Evolutionary conservation across 64 coral and sea anemone species (phyloP), one percentile per base, ranked within the genome.

Genomic region (Acropora tenuis): DNA sequence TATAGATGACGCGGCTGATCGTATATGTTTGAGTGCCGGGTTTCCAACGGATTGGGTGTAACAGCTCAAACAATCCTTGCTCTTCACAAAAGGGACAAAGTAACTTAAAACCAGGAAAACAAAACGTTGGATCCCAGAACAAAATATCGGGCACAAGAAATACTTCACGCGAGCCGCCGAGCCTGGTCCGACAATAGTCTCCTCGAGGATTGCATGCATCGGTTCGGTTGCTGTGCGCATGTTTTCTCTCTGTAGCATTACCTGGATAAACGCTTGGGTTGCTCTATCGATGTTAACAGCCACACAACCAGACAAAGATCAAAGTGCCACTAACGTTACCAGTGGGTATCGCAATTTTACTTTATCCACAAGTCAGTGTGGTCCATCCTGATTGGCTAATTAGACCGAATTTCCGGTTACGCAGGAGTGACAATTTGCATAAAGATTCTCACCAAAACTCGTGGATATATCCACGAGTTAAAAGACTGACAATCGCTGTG

Each of bases 141-240:
- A 86, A 86, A 86, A 86, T 84, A 84, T 84, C 82, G 43, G 82
- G 83, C 20, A 86, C 65, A 86, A 86, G 59, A 86, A 86, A 86
- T 86, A 5, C 83, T 71, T 86, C 83, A 86, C 83, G 48, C 42
- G 83, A n/a, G 83, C 72, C 20, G 83, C 59, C 83, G 42, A 86
- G 83, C 47, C 12, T 20, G 83, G 13, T 86, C 61, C 83, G 83
- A 86, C 69, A 61, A 86, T 86, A 86, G 83, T 86, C 83, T 86
- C 83, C 83, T 43, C 83, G 15, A 86, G 59, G 61, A 86, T 8
- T 86, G 65, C 83, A 86, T 44, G 83, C 69, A 86, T 69, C 61
- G 83, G 83, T 86, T 43, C 83, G 83, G 59, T 86, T 71, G 72
- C 61, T 86, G 83, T 43, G 83, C 83, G 72, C 65, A 86, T 20